Percentiles rank a stretch among this genome's conserved stretches.
These are phyloP conservation scores for Coturnix japonica DNA, from an alignment of 2,113 vertebrate species.

Conservation along the genomic window DNA sequence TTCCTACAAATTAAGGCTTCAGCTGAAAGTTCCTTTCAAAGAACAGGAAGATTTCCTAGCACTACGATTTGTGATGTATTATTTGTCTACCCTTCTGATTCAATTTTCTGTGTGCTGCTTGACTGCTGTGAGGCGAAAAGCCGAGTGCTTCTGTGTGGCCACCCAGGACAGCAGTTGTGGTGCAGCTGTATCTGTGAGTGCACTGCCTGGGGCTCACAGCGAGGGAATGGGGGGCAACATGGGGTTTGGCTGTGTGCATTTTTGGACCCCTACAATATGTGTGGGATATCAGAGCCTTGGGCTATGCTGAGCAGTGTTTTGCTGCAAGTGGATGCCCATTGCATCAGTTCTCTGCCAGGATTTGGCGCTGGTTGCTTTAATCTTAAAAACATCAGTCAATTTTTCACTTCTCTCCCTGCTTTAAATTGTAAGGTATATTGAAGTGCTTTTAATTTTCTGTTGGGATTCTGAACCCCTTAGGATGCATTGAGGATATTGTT, in stretches of 20 bases:
- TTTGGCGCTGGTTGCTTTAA: not conserved
- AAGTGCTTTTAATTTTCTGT: constrained; percentile 14
- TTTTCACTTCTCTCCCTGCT: fast-evolving
- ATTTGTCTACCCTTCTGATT: constrained; percentile 42
- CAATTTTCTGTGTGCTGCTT: constrained; percentile 48
- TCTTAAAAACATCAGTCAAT: not conserved
- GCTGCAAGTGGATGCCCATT: not conserved
- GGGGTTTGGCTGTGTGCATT: not conserved
- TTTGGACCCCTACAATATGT: not conserved
- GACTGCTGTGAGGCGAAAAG: not conserved
- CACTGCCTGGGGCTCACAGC: fast-evolving
- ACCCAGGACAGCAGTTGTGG: not conserved
- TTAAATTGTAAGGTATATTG: not conserved
- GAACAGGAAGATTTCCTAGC: constrained; percentile 10
- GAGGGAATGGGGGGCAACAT: fast-evolving
- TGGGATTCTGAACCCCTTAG: not conserved
- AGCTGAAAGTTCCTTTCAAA: constrained; percentile 34
- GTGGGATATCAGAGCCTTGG: too few relatives aligned
- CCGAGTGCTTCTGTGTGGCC: fast-evolving
- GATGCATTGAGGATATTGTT: not conserved
- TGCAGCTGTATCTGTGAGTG: fast-evolving
- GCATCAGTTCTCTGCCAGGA: fast-evolving
- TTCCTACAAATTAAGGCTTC: constrained; percentile 60
- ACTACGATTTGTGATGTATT: not conserved
- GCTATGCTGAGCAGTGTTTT: not conserved